Evolutionary conservation across 2,113 vertebrate genomes (phyloP).

Genomic region (Clupea harengus): DNA sequence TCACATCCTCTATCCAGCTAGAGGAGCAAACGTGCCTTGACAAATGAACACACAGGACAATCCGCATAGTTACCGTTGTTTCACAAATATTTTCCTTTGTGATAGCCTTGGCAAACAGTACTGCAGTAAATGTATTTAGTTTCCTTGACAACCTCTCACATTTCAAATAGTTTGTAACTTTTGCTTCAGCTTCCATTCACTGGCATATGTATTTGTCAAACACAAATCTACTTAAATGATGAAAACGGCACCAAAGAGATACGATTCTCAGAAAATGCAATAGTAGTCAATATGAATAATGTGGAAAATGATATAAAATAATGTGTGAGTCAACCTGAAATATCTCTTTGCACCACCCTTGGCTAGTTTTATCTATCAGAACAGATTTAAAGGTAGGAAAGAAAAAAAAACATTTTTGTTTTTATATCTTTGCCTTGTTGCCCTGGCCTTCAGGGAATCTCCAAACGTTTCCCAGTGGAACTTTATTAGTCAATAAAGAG

Average conservation of each 20-base stretch:
- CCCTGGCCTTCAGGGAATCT: slow-evolving; percentile 27
- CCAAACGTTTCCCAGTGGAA: slow-evolving; percentile 29
- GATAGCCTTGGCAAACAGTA: background rate
- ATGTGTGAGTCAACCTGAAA: background rate
- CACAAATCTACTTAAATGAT: background rate
- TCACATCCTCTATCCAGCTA: background rate
- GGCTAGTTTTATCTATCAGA: background rate
- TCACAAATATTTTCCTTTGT: background rate
- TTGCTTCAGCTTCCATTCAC: background rate
- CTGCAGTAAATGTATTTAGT: background rate
- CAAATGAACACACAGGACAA: background rate
- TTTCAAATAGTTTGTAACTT: background rate
- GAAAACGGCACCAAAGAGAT: background rate
- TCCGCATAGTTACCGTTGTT: background rate
- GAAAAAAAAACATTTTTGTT: background rate
- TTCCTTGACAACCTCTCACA: slow-evolving; percentile 1
- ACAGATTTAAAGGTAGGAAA: background rate
- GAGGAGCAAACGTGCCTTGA: background rate
- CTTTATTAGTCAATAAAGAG: slow-evolving; percentile 43
- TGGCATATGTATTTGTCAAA: background rate
- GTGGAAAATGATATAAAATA: slow-evolving; percentile 6
- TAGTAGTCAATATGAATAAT: background rate
- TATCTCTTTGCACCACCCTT: background rate
- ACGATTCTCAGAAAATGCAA: background rate
- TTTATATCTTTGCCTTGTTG: slow-evolving; percentile 2